Evolutionary conservation across 2,113 vertebrate genomes (phyloP).

Genomic region (Phrynosoma blainvillii): DNA sequence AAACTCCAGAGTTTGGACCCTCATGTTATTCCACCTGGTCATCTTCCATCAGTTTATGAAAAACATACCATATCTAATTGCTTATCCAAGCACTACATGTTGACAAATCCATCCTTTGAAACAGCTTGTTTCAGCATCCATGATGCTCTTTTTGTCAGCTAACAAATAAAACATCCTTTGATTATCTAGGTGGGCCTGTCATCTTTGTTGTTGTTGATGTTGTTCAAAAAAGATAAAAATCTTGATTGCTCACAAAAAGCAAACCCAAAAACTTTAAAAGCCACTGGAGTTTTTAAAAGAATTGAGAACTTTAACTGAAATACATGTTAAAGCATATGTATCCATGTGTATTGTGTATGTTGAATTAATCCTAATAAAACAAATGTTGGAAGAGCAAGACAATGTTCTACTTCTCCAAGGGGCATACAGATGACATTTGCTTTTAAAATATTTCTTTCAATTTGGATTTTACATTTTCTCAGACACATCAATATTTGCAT

Average conservation of each 20-base stretch:
- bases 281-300: neutral
- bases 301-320: conserved; percentile 9
- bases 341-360: neutral
- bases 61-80: neutral
- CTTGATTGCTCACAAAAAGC: neutral
- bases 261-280: neutral
- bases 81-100: neutral
- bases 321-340: conserved; percentile 10
- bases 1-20: neutral
- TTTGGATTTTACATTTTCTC: conserved; percentile 10
- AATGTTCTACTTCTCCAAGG: conserved; percentile 24
- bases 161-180: no score
- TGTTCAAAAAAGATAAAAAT: no score
- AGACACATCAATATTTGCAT: conserved; percentile 7
- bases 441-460: neutral
- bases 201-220: no score
- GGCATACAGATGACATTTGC: conserved; percentile 12
- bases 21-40: neutral
- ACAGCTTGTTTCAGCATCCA: no score
- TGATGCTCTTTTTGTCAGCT: no score
- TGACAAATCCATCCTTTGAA: neutral
- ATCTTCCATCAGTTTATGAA: neutral
- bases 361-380: conserved; percentile 19
- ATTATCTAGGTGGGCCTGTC: no score
- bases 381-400: conserved; percentile 23